Evolutionary conservation across 1,140 invertebrate species (phyloP), one percentile per base, ranked within the genome.

Genomic region (Drosophila bocki): DNA sequence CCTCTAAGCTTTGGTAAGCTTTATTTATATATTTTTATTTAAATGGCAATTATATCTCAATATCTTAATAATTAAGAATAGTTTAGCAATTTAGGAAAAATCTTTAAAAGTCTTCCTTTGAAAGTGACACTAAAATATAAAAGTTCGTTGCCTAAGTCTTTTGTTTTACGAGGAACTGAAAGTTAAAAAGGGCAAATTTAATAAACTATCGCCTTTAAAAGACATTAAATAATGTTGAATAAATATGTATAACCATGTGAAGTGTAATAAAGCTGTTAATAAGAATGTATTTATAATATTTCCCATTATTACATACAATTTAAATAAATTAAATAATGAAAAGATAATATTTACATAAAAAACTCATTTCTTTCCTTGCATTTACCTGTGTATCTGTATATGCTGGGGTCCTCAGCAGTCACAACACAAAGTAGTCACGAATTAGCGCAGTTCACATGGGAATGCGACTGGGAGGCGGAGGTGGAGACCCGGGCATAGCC

Each of bases 371-470:
- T 78, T 51, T 17, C 33, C 9, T 47, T 60, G 72, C 32, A 57
- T 33, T 37, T 22, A 11, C 33, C 41, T 47, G 26, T 26, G 53
- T 15, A 64, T 17, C 50, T 37, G 26, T 72, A 19, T 71, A 13
- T 71, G 37, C 37, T 26, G 44, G 67, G 35, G 50, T 72, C 65
- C 68, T 70, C 69, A 72, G 53, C 74, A 77, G 74, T 77, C 74
- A 62, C 62, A 79, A 67, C 71, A 86, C 80, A 86, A 83, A 87
- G 70, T 87, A 86, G 84, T 88, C 84, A 88, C 84, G 84, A 88
- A 88, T 88, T 88, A 88, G 85, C 78, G 85, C 78, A 88, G 78
- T 76, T 81, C 64, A 88, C 62, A 59, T 75, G 68, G 78, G 42
- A 62, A 45, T 72, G 53, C 9, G 22, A 39, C 54, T 45, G 75